Evolutionary conservation across 2,797 vertebrate genomes (phyloP).

Genomic region (Helarctos malayanus): DNA sequence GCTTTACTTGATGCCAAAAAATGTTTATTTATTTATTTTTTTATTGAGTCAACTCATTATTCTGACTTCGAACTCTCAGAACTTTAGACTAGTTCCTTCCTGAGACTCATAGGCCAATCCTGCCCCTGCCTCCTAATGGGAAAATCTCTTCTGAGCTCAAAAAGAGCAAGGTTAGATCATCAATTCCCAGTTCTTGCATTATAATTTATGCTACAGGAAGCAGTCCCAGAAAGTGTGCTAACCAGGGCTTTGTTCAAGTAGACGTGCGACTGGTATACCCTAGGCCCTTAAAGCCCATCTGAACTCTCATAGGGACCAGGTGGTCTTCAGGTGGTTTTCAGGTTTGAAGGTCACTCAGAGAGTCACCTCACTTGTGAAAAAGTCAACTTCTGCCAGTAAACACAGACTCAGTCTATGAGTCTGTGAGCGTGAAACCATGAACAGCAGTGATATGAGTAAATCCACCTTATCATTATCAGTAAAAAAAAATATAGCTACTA

Average conservation of each 20-base stretch:
- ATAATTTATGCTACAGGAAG: neutral
- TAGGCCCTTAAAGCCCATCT: neutral
- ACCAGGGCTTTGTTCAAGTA: neutral
- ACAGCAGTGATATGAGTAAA: neutral
- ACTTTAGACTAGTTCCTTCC: neutral
- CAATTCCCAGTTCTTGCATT: neutral
- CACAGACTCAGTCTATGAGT: neutral
- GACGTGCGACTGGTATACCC: accelerated
- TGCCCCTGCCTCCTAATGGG: neutral
- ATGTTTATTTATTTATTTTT: neutral
- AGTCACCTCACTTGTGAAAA: neutral
- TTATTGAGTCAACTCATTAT: neutral
- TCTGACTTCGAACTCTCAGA: neutral
- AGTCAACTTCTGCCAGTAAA: neutral
- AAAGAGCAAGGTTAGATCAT: neutral
- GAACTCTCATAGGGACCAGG: neutral
- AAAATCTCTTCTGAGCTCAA: neutral
- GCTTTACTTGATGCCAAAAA: neutral
- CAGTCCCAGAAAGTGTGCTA: neutral
- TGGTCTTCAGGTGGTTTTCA: neutral
- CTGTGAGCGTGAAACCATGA: neutral
- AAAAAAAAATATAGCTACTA: neutral
- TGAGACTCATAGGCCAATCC: neutral
- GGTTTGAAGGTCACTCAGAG: neutral
- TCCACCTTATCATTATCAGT: neutral